Conservation (phyloP, 2,888 invertebrate genomes). For the Pecten maximus region DNA sequence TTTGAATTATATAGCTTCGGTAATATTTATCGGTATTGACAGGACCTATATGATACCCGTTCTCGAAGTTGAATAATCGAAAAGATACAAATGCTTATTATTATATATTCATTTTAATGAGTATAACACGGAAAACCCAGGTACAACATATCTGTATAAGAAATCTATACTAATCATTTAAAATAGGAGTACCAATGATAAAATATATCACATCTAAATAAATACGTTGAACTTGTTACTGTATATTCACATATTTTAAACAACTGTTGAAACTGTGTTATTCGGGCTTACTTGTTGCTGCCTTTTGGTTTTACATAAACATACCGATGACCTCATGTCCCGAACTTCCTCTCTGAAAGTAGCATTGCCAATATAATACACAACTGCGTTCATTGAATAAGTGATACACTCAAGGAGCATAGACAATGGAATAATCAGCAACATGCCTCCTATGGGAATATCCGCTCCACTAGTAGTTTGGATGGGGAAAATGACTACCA, state of each 20-base stretch:
- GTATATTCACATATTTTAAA: neutral
- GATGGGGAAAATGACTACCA: neutral
- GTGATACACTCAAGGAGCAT: neutral
- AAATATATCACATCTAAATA: no score
- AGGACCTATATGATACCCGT: no score
- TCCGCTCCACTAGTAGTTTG: neutral
- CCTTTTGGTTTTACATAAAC: neutral
- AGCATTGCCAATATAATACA: neutral
- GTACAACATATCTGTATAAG: no score
- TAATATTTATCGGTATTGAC: no score
- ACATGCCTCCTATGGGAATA: neutral
- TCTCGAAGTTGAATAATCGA: no score
- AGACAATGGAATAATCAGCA: neutral
- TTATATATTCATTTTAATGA: no score
- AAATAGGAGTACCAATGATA: no score
- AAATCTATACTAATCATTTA: no score
- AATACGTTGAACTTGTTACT: no score
- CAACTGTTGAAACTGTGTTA: neutral
- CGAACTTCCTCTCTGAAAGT: conserved; percentile 6
- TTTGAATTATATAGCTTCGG: no score
- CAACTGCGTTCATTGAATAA: neutral
- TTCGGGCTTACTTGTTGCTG: neutral
- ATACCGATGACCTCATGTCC: neutral
- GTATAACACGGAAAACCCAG: no score
- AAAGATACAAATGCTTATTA: no score